These are phyloP conservation scores for Drosophila silvestris DNA, from an alignment of 2,888 invertebrate species.

Conservation along the genomic window DNA sequence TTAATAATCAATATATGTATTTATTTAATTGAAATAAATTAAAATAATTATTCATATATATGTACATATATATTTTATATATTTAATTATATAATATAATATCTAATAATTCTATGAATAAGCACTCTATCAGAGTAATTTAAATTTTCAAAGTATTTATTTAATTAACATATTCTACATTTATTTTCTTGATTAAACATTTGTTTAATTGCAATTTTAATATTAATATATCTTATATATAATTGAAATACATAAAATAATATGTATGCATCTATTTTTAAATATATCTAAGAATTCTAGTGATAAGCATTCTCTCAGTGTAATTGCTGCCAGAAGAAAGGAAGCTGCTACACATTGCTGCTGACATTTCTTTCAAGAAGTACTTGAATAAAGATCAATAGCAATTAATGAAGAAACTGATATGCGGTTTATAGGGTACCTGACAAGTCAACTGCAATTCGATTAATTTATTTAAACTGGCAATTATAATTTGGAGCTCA, in stretches of 20 bases:
- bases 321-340: too few relatives aligned
- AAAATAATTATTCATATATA: neutral
- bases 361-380: too few relatives aligned
- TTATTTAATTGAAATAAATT: neutral
- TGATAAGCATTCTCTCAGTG: too few relatives aligned
- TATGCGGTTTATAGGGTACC: neutral
- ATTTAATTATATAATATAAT: too few relatives aligned
- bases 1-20: neutral
- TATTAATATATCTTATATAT: neutral
- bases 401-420: neutral
- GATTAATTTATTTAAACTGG: accelerated
- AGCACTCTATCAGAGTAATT: neutral
- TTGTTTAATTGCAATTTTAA: neutral
- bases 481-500: neutral
- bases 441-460: neutral
- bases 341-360: too few relatives aligned
- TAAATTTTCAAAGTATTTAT: neutral
- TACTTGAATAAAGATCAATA: too few relatives aligned
- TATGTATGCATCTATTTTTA: neutral
- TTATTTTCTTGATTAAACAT: neutral
- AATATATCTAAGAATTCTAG: neutral
- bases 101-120: neutral
- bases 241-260: neutral
- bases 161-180: neutral
- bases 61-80: too few relatives aligned